Evolutionary conservation across 2,888 invertebrate genomes (phyloP), one percentile per base, ranked within the genome.

Genomic region (Thera britannica): DNA sequence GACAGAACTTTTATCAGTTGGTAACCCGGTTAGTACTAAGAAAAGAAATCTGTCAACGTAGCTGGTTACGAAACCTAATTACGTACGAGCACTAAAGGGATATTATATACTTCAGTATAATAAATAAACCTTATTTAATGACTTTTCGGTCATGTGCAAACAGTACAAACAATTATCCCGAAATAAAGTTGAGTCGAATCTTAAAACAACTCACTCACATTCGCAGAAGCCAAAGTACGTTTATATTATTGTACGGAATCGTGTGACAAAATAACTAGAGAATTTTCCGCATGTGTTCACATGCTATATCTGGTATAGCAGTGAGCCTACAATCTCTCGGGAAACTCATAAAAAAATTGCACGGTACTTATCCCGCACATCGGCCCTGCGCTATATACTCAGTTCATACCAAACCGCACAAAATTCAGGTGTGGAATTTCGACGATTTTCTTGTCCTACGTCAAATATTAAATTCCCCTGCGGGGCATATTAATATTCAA

Each of bases 381-480:
- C 76, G 72, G 72, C 74, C 67, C 75, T 76, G 73, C 79, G 79
- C 77, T 80, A 76, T 23, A 23, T 23, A 23, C 23, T 23, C 23
- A 23, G 23, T 81, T 81, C 82, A 52, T 83, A 83, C 84, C 84
- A 82, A 85, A 85, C 85, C 84, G 78, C 83, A 83, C 82, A 78
- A 86, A 84, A 84, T 84, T 85, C 84, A 86, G 83, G 84, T 81
- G 79, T 72, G 78, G 80, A 81, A 83, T 83, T 80, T 77, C 71
- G 71, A 75, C 72, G 75, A 78, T 79, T 79, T 86, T 84, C 85
- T 84, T 86, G 83, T 83, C 82, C 80, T 82, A 76, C 79, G 81
- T 79, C 83, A 83, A 88, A 89, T 90, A 90, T 90, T 86, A 89
- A 88, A 90, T 89, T 89, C 88, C 82, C 78, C 76, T 77, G 77